Conservation (phyloP, 2,797 vertebrate species). For the Enteromius paludinosus region DNA sequence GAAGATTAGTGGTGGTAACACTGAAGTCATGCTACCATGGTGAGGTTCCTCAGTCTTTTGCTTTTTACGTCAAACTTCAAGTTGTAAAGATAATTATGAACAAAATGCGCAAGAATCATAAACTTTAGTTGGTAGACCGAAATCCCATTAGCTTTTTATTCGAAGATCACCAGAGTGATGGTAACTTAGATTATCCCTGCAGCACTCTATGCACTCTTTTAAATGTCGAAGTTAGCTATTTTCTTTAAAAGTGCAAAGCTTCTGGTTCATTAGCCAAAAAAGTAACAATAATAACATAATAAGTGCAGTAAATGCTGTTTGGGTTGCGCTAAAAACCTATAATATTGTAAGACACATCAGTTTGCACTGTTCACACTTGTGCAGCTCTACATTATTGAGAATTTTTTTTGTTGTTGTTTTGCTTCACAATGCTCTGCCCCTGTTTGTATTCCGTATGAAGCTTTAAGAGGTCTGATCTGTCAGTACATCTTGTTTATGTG, state of each 20-base stretch:
- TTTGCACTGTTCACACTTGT: background rate
- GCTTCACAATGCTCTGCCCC: background rate
- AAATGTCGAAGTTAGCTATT: too few relatives aligned
- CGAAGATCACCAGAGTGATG: background rate
- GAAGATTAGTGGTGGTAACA: background rate
- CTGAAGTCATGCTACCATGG: background rate
- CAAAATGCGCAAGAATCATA: background rate
- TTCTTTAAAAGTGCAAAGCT: too few relatives aligned
- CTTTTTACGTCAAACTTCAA: background rate
- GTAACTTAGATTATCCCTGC: background rate
- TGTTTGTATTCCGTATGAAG: slow-evolving; percentile 18
- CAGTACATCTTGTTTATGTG: slow-evolving; percentile 31
- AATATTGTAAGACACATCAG: too few relatives aligned
- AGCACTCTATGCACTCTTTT: background rate
- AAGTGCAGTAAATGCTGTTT: too few relatives aligned
- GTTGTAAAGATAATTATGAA: background rate
- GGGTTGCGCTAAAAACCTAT: too few relatives aligned
- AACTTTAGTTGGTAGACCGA: background rate
- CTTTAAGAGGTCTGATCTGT: slow-evolving; percentile 14
- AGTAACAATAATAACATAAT: too few relatives aligned
- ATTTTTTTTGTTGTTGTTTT: background rate
- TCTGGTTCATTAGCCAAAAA: too few relatives aligned
- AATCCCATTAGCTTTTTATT: background rate
- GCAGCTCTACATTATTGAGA: background rate
- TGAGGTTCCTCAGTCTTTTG: background rate